These are phyloP conservation scores for Cercopithecus mona DNA, from an alignment of 2,113 vertebrate species.

Conservation along the genomic window DNA sequence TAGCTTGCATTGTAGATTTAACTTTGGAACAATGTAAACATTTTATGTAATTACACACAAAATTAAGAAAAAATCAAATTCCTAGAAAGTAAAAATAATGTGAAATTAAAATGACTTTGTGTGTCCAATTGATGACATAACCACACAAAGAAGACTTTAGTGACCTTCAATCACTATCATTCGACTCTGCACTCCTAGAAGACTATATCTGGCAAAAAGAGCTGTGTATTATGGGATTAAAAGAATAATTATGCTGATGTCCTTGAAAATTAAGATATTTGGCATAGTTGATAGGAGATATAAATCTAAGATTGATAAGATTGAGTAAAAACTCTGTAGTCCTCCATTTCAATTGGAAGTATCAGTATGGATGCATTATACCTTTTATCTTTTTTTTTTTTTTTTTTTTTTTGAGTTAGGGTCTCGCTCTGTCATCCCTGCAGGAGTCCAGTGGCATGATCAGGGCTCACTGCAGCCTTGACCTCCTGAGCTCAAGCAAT, in stretches of 20 bases:
- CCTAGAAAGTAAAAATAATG: background rate
- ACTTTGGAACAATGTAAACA: background rate
- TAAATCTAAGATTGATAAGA: background rate
- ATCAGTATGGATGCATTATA: background rate
- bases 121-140: background rate
- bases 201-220: background rate
- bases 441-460: too few species aligned
- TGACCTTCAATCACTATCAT: background rate
- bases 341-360: background rate
- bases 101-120: background rate
- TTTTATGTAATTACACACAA: background rate
- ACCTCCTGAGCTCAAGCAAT: too few species aligned
- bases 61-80: background rate
- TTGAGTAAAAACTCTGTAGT: background rate
- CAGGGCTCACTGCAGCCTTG: too few species aligned
- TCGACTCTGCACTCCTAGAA: background rate
- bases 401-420: too few species aligned
- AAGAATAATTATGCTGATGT: background rate
- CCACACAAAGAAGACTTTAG: background rate
- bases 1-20: background rate
- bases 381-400: too few species aligned
- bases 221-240: background rate
- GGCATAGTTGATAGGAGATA: background rate
- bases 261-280: background rate
- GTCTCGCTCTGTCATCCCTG: too few species aligned